Conservation (phyloP, 2,113 vertebrate species). For the Alectura lathami region DNA sequence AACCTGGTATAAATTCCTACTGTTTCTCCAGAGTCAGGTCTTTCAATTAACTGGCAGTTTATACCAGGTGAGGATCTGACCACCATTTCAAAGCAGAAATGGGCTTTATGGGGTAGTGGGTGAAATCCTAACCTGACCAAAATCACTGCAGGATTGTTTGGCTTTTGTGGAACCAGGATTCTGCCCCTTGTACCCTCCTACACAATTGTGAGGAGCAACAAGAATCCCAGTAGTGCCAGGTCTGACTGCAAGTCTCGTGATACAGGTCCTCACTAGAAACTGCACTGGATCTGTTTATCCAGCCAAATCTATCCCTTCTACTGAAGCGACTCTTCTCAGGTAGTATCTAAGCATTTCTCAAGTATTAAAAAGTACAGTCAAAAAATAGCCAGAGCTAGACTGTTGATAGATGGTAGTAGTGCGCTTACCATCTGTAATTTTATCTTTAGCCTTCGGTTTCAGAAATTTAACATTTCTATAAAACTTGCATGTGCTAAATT, state of each 20-base stretch:
- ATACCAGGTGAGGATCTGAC: not conserved
- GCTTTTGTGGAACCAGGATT: not conserved
- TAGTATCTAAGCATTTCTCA: not conserved
- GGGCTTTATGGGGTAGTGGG: not conserved
- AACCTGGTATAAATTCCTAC: not conserved
- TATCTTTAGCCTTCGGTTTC: not conserved
- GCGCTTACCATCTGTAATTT: not conserved
- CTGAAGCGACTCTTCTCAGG: not conserved
- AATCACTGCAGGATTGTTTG: not conserved
- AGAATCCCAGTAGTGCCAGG: not conserved
- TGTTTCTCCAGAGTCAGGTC: not conserved
- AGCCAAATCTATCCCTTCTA: not conserved
- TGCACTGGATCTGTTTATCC: not conserved
- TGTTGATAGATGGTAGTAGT: not conserved
- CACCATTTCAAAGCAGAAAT: not conserved
- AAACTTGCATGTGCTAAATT: not conserved
- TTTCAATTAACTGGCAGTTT: not conserved
- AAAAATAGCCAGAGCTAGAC: not conserved
- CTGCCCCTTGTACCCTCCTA: not conserved
- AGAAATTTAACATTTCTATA: not conserved
- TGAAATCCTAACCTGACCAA: not conserved
- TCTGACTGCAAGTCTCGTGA: not conserved
- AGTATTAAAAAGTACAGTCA: not conserved
- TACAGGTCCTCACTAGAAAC: not conserved
- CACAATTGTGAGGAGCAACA: not conserved